Evolutionary conservation across 2,113 vertebrate species (phyloP).

Genomic region (Pterocles gutturalis): DNA sequence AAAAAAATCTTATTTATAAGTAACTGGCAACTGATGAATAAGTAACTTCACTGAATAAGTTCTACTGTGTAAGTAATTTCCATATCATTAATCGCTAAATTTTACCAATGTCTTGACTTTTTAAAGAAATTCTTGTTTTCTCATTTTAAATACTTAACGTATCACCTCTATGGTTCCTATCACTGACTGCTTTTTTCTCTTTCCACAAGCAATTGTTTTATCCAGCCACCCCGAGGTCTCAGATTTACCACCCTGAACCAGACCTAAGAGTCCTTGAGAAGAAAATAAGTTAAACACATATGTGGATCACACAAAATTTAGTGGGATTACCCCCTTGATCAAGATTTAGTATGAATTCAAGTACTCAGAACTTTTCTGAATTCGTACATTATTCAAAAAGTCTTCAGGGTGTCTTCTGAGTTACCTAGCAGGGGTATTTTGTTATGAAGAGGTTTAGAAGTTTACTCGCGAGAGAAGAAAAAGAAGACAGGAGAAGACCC

Average conservation of each 20-base stretch:
- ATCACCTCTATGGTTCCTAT: not conserved
- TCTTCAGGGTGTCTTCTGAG: not conserved
- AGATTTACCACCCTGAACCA: not conserved
- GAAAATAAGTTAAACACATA: not conserved
- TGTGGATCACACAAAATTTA: not conserved
- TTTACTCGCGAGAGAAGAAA: not conserved
- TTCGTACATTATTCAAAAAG: not conserved
- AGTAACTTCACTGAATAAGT: not conserved
- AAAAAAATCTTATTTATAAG: not conserved
- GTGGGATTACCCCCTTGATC: not conserved
- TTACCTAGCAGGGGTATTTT: not conserved
- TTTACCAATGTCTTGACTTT: not conserved
- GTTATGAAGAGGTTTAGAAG: not conserved
- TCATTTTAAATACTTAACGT: not conserved
- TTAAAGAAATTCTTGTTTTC: not conserved
- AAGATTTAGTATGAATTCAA: not conserved
- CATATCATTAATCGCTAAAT: not conserved
- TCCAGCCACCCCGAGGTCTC: not conserved
- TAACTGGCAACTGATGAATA: not conserved
- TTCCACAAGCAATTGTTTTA: not conserved
- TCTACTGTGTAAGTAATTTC: not conserved
- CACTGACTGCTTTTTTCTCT: not conserved
- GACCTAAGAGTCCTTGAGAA: not conserved
- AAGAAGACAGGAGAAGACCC: not conserved
- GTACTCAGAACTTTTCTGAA: not conserved